phyloP scores from a whole-genome alignment of 2,113 vertebrate genomes.

The Engystomops pustulosus region DNA sequence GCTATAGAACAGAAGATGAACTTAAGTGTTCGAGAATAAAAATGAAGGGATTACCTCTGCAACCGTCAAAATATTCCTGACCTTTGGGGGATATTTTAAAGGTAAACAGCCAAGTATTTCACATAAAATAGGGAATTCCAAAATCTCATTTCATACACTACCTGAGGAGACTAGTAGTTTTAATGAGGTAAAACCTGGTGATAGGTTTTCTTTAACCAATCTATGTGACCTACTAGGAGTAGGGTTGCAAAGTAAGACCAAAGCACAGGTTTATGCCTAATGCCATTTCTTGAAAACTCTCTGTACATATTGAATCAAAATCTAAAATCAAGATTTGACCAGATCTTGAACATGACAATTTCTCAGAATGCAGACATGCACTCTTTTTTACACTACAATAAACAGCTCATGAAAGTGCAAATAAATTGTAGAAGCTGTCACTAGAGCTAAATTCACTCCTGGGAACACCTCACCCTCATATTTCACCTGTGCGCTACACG shows the following conservation, averaged over 20 bases:
- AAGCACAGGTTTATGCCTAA: not conserved
- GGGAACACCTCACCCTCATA: not conserved
- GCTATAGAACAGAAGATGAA: no score
- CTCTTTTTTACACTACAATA: not conserved
- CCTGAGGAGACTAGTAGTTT: no score
- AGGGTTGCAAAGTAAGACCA: not conserved
- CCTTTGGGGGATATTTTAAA: no score
- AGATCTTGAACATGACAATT: not conserved
- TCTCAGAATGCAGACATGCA: not conserved
- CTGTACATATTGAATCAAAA: not conserved
- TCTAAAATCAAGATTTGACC: not conserved
- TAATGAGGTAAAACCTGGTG: no score
- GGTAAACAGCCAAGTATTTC: no score
- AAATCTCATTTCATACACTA: no score
- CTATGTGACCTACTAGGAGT: not conserved
- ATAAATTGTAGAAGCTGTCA: not conserved
- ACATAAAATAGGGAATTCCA: no score
- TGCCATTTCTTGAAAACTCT: not conserved
- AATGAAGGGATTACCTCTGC: no score
- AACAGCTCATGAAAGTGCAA: not conserved
- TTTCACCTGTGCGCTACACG: no score
- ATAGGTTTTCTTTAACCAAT: no score
- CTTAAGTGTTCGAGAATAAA: no score
- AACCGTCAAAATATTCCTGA: no score
- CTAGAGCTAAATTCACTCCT: not conserved